Percentiles rank a stretch among this genome's conserved stretches.
phyloP scores from a whole-genome alignment of 2,888 invertebrate species.

The Anthrax anthrax region DNA sequence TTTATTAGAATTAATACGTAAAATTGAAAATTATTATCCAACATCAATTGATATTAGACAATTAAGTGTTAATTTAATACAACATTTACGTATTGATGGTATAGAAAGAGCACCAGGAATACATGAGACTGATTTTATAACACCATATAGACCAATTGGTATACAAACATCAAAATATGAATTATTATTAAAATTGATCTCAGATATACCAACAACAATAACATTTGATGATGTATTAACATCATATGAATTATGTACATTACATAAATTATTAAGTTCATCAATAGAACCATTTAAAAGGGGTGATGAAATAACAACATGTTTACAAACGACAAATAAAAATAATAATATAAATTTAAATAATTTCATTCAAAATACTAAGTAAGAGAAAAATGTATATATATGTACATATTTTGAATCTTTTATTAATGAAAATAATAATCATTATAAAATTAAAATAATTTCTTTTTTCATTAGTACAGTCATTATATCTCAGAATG shows the following conservation, averaged over 20 bases:
- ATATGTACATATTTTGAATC: too few species aligned
- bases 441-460: too few species aligned
- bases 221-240: conserved; percentile 27
- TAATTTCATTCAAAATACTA: too few species aligned
- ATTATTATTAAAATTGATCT: conserved; percentile 44
- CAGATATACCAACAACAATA: conserved; percentile 30
- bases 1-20: conserved; percentile 45
- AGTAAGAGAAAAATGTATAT: too few species aligned
- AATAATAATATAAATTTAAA: neutral
- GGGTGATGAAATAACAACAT: conserved; percentile 42
- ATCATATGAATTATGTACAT: conserved; percentile 36
- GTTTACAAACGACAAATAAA: conserved; percentile 16
- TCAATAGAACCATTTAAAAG: conserved; percentile 43
- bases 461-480: neutral
- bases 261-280: conserved; percentile 45
- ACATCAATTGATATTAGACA: conserved; percentile 41
- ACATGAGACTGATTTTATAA: conserved; percentile 35
- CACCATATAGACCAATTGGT: conserved; percentile 44
- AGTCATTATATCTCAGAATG: neutral
- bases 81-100: conserved; percentile 43
- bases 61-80: conserved; percentile 41
- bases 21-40: conserved; percentile 40
- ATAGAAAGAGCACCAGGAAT: conserved; percentile 38
- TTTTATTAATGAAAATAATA: too few species aligned
- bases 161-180: conserved; percentile 45